These are phyloP conservation scores for Meteorus colon DNA, from an alignment of 2,888 invertebrate species.

Conservation along the genomic window DNA sequence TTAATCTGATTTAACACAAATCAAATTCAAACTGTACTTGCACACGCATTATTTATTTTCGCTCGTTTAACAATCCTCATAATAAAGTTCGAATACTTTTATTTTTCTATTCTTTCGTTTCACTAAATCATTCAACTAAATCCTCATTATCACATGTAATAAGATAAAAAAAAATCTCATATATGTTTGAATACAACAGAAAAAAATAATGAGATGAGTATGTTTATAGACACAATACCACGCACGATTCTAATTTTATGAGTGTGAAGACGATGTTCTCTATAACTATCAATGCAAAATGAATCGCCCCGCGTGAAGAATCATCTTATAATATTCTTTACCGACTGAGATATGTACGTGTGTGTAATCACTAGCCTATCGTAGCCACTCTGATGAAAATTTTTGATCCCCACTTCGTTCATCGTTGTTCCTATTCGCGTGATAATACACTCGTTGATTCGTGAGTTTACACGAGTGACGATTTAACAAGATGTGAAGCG, in stretches of 20 bases:
- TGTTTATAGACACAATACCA: slow-evolving; percentile 7
- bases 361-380: slow-evolving; percentile 23
- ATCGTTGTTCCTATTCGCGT: neutral
- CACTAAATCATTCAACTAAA: slow-evolving; percentile 3
- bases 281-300: slow-evolving; percentile 19
- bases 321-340: slow-evolving; percentile 31
- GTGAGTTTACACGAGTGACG: neutral
- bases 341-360: slow-evolving; percentile 22
- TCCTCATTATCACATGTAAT: slow-evolving; percentile 4
- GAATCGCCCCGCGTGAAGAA: slow-evolving; percentile 23
- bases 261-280: slow-evolving; percentile 13
- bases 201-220: neutral
- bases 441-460: slow-evolving; percentile 3
- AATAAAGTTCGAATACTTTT: neutral
- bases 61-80: neutral
- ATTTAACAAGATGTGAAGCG: neutral
- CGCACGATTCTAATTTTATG: slow-evolving; percentile 21
- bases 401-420: slow-evolving; percentile 2
- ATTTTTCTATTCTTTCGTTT: neutral
- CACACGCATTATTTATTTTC: slow-evolving; percentile 23
- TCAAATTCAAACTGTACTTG: neutral
- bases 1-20: neutral
- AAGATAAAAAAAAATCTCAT: neutral
- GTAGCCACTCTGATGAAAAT: slow-evolving; percentile 2
- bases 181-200: neutral